A percentile compares a stretch with the other conserved stretches of the same genome.
Conservation (phyloP, 2,113 vertebrate genomes). For the Smithornis capensis region DNA sequence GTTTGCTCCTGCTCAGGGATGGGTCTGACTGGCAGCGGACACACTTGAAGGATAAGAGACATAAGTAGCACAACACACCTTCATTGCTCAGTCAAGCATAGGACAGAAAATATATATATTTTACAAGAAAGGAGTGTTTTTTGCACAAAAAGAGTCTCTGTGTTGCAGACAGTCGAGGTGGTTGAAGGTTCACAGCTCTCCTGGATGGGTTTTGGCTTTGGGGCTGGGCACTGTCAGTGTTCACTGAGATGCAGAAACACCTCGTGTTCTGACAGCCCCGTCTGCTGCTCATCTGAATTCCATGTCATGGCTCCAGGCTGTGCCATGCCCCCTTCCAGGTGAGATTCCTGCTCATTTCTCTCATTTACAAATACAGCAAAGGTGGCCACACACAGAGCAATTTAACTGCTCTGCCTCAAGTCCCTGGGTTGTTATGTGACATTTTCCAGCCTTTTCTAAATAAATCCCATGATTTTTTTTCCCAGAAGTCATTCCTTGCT, state of each 20-base stretch:
- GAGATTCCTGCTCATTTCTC: background rate
- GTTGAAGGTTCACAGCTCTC: accelerated
- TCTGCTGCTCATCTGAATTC: background rate
- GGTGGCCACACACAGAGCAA: accelerated
- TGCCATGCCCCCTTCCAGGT: background rate
- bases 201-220: background rate
- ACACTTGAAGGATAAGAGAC: background rate
- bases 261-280: background rate
- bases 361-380: background rate
- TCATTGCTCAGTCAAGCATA: accelerated
- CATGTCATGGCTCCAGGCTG: background rate
- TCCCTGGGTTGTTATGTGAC: background rate
- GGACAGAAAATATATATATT: background rate
- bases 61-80: background rate
- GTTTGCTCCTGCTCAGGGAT: background rate
- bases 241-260: background rate
- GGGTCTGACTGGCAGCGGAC: background rate
- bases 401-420: background rate
- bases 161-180: background rate
- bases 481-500: background rate
- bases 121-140: accelerated
- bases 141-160: background rate
- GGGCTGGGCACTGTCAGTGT: background rate
- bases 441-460: background rate
- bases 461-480: background rate